Conservation (phyloP, 2,113 vertebrate species). For the Psittacus erithacus region DNA sequence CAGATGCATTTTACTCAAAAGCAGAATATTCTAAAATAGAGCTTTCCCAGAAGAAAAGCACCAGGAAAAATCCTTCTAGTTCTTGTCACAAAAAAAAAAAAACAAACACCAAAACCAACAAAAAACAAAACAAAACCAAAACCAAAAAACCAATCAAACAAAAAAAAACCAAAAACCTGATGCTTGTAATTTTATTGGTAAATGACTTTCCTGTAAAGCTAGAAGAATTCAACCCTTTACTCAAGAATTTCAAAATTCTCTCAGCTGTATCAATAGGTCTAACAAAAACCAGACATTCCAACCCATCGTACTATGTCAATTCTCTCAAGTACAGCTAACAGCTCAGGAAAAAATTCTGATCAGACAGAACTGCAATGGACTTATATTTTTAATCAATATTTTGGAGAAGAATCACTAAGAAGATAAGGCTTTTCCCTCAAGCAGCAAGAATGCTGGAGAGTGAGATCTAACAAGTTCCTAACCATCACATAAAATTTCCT, state of each 20-base stretch:
- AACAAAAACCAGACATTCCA: background rate
- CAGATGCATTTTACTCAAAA: background rate
- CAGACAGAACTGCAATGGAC: background rate
- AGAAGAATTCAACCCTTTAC: background rate
- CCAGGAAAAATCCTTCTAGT: background rate
- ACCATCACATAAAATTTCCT: background rate
- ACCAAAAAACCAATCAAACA: background rate
- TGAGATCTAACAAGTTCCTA: background rate
- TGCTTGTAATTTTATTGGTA: background rate
- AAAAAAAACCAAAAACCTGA: background rate
- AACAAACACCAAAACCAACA: background rate
- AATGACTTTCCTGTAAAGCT: background rate
- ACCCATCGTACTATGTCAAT: rapidly evolving
- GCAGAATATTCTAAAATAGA: background rate
- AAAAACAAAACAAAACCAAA: background rate
- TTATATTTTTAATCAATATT: background rate
- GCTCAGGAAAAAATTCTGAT: background rate
- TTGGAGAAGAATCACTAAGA: background rate
- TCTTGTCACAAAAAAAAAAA: background rate
- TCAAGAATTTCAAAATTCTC: background rate
- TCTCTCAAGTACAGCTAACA: background rate
- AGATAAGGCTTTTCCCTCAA: background rate
- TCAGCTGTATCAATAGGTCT: background rate
- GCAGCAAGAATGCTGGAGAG: background rate
- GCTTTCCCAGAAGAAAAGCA: background rate